Conservation (phyloP, 2,113 vertebrate species). For the Oxygymnocypris stewartii region DNA sequence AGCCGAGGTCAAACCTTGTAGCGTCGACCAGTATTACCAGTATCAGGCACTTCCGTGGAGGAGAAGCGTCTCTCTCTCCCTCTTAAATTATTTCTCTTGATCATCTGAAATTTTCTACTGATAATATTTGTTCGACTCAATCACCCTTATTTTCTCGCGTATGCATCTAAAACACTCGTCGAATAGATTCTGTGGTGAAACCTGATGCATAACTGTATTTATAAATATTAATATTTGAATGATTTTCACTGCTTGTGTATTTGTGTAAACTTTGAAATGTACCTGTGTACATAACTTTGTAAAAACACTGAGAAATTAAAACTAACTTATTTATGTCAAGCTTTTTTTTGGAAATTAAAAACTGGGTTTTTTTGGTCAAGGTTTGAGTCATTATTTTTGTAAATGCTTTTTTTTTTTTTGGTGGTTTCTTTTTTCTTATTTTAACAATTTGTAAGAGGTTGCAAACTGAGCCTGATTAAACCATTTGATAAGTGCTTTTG, state of each 20-base stretch:
- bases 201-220: slow-evolving; percentile 60
- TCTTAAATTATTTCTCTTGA: slow-evolving; percentile 50
- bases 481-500: slow-evolving; percentile 75
- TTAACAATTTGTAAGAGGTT: slow-evolving; percentile 80
- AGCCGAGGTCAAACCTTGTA: slow-evolving; percentile 68
- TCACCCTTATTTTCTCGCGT: slow-evolving; percentile 17
- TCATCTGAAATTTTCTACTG: slow-evolving; percentile 50
- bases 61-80: slow-evolving; percentile 20
- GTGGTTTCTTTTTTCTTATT: slow-evolving; percentile 73
- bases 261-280: slow-evolving; percentile 87
- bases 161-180: slow-evolving; percentile 48
- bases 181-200: slow-evolving; percentile 53
- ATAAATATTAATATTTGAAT: slow-evolving; percentile 55
- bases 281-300: slow-evolving; percentile 99
- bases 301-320: slow-evolving; percentile 99
- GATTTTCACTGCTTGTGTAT: slow-evolving; percentile 83
- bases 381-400: slow-evolving; percentile 90
- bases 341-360: slow-evolving; percentile 82
- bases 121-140: slow-evolving; percentile 39
- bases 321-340: slow-evolving; percentile 99
- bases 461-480: slow-evolving; percentile 98
- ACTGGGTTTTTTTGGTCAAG: slow-evolving; percentile 77
- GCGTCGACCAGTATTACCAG: slow-evolving; percentile 65
- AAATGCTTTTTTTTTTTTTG: slow-evolving; percentile 83
- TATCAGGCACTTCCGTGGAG: slow-evolving; percentile 57